phyloP scores from a whole-genome alignment of 1,140 invertebrate genomes.

The Ridgeia piscesae region DNA sequence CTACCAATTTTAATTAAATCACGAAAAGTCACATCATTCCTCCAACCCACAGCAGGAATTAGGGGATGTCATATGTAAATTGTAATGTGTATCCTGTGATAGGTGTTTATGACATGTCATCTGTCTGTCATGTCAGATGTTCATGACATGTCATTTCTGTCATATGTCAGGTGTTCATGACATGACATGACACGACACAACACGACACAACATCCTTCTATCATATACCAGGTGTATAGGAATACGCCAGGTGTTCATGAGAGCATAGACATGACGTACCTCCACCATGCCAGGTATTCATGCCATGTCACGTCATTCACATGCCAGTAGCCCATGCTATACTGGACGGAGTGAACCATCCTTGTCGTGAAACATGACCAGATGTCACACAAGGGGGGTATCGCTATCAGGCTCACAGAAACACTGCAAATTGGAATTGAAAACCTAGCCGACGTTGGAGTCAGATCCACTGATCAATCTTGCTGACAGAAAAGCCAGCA shows the following conservation, averaged over 20 bases:
- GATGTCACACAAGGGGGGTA: neutral
- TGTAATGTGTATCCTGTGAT: neutral
- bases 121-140: neutral
- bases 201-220: neutral
- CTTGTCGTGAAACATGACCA: neutral
- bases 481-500: neutral
- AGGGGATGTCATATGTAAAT: neutral
- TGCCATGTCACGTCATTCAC: neutral
- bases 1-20: no score
- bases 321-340: neutral
- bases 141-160: neutral
- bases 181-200: neutral
- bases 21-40: no score
- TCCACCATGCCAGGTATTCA: neutral
- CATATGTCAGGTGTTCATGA: neutral
- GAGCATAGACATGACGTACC: neutral
- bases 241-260: neutral
- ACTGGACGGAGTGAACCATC: neutral
- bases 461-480: neutral
- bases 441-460: neutral
- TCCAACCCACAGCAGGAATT: no score
- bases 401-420: neutral
- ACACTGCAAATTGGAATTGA: neutral
- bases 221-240: neutral
- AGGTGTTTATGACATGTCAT: neutral